Base-by-base conservation (phyloP, 2,888 invertebrate species). In the Patella ulyssiponensis region DNA sequence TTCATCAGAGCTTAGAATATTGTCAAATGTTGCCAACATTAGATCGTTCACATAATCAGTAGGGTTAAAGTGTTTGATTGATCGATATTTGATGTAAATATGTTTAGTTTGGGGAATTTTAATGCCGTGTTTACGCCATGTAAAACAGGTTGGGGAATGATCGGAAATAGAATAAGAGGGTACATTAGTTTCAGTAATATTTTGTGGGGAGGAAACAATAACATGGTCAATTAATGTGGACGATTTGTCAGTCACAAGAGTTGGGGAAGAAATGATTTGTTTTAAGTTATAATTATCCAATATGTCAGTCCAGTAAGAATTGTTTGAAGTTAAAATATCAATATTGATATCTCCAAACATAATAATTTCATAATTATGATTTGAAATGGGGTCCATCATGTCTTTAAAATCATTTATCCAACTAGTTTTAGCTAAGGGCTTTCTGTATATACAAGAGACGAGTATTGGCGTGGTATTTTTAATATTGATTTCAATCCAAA, bases 31-130 rank as follows among this genome's bases (percentile, higher is more conserved):
- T 4, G n/a, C 58, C 17, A n/a, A 58, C n/a, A n/a, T 15, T n/a
- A 58, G 58, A 58, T 58, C n/a, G 17, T 58, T n/a, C n/a, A 58
- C n/a, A 58, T n/a, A 58, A n/a, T 58, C n/a, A 17, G 15, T 58
- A 58, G 15, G 58, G n/a, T 58, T 58, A 58, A 58, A 15, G 17
- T 58, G 15, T n/a, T 0, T 58, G n/a, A 58, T 7, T n/a, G 17
- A 58, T n/a, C 58, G 58, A 58, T 58, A 58, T n/a, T 15, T 58
- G 58, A 58, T 58, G n/a, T n/a, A 58, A 58, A n/a, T 58, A 15
- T 56, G 56, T 5, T 4, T 17, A n/a, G 58, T n/a, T 58, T 58
- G 15, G 0, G 17, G 17, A n/a, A 58, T 58, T 58, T 58, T 58
- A 58, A 58, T 4, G 15, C 17, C 58, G 5, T 15, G 4, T 58